Percentiles rank a stretch among this genome's conserved stretches.
phyloP scores from a whole-genome alignment of 2,113 vertebrate species.

The Pogona vitticeps region DNA sequence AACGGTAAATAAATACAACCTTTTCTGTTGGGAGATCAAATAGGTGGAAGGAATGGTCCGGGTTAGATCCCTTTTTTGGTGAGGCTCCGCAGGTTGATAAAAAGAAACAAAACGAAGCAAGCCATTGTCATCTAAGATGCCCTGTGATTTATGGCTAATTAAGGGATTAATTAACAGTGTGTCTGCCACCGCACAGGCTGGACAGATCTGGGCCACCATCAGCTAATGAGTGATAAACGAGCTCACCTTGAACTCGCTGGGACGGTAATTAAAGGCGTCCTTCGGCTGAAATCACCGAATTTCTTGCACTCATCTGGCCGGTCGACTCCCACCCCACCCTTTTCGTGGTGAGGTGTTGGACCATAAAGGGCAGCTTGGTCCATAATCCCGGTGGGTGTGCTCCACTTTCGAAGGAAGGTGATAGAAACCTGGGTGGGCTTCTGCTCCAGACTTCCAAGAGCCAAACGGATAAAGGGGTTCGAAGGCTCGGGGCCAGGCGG shows the following conservation, averaged over 20 bases:
- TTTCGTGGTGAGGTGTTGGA: background rate
- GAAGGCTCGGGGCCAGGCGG: no score
- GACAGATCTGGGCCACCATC: background rate
- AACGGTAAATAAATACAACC: no score
- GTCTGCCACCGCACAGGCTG: background rate
- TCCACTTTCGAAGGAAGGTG: background rate
- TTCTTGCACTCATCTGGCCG: background rate
- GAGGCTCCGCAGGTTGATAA: background rate
- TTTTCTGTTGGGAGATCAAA: no score
- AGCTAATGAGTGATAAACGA: background rate
- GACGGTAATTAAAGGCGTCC: background rate
- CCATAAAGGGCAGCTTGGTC: no score
- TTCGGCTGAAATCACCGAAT: background rate
- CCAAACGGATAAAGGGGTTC: no score
- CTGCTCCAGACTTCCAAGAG: no score
- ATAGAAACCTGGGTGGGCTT: no score
- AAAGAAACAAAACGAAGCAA: background rate
- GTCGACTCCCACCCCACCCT: no score
- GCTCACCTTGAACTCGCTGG: background rate
- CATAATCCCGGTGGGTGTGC: background rate
- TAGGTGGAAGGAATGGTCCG: no score
- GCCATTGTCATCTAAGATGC: background rate
- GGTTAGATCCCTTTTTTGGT: background rate
- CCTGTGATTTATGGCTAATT: constrained; percentile 3
- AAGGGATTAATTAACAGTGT: background rate